phyloP scores from a whole-genome alignment of 2,888 invertebrate genomes.

The Alcis repandata region DNA sequence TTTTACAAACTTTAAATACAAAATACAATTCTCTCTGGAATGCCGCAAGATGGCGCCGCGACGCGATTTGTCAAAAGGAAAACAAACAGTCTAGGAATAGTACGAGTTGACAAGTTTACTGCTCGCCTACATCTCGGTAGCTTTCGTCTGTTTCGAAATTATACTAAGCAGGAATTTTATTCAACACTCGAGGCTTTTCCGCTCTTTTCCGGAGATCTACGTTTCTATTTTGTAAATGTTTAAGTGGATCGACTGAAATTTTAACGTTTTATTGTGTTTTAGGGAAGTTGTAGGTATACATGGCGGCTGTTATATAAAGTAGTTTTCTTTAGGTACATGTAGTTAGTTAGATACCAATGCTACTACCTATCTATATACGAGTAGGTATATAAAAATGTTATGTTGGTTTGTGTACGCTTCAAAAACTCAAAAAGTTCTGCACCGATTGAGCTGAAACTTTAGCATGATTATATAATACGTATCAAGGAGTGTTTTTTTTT shows the following conservation, averaged over 20 bases:
- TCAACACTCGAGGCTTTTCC: conserved; percentile 59
- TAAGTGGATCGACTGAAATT: conserved; percentile 5
- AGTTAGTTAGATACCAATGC: no score
- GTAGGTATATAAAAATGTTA: no score
- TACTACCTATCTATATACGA: no score
- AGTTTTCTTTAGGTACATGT: no score
- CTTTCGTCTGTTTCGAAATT: conserved; percentile 64
- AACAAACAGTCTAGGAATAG: conserved; percentile 84
- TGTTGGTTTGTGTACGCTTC: no score
- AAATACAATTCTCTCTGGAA: conserved; percentile 55
- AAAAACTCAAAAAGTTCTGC: no score
- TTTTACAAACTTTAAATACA: conserved; percentile 44
- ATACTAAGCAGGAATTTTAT: conserved; percentile 68
- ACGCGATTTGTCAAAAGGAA: conserved; percentile 83
- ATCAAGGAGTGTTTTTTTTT: no score
- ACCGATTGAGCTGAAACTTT: no score
- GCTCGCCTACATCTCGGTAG: conserved; percentile 53
- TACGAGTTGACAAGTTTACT: conserved; percentile 84
- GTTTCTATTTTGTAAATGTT: conserved; percentile 34
- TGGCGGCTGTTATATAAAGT: no score
- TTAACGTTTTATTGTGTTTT: conserved; percentile 3
- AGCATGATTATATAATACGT: no score
- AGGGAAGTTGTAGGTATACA: background rate
- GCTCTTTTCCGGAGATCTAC: conserved; percentile 54
- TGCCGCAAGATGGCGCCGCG: conserved; percentile 77